These are phyloP conservation scores for Tachina fera DNA, from an alignment of 2,888 invertebrate species.

Conservation along the genomic window DNA sequence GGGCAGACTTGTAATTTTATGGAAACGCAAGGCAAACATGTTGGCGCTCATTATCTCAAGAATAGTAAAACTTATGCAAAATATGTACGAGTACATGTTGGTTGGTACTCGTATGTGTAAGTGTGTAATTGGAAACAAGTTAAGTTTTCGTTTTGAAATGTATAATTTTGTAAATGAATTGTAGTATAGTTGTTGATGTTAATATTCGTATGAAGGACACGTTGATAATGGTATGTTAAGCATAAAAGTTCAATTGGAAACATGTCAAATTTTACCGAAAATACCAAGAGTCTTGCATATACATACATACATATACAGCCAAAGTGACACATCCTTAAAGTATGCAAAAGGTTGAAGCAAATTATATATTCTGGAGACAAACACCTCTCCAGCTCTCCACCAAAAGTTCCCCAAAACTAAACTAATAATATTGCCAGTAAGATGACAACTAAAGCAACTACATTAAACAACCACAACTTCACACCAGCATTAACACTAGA, in stretches of 20 bases:
- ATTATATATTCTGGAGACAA: slow-evolving; percentile 56
- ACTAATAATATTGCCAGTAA: slow-evolving; percentile 69
- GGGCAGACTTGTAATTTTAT: slow-evolving; percentile 34
- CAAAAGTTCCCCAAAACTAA: slow-evolving; percentile 50
- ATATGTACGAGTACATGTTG: neutral
- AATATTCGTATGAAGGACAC: slow-evolving; percentile 49
- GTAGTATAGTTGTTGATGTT: slow-evolving; percentile 47
- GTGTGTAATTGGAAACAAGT: slow-evolving; percentile 46
- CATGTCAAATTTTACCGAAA: slow-evolving; percentile 61
- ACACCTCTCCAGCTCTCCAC: slow-evolving; percentile 4
- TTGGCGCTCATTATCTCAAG: slow-evolving; percentile 64
- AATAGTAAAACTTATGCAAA: slow-evolving; percentile 54
- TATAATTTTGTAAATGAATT: slow-evolving; percentile 56
- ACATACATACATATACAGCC: slow-evolving; percentile 2
- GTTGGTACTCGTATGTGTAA: too few species aligned
- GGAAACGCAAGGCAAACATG: slow-evolving; percentile 42
- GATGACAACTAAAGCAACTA: slow-evolving; percentile 45
- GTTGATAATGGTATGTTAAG: slow-evolving; percentile 22
- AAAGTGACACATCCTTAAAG: slow-evolving; percentile 41
- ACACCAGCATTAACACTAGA: neutral
- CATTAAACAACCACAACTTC: neutral
- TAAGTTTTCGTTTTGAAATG: slow-evolving; percentile 45
- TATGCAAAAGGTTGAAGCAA: slow-evolving; percentile 63
- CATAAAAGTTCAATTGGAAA: slow-evolving; percentile 63
- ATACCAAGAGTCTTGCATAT: slow-evolving; percentile 35